Conservation (phyloP, 1,140 invertebrate species). For the Riptortus pedestris region DNA sequence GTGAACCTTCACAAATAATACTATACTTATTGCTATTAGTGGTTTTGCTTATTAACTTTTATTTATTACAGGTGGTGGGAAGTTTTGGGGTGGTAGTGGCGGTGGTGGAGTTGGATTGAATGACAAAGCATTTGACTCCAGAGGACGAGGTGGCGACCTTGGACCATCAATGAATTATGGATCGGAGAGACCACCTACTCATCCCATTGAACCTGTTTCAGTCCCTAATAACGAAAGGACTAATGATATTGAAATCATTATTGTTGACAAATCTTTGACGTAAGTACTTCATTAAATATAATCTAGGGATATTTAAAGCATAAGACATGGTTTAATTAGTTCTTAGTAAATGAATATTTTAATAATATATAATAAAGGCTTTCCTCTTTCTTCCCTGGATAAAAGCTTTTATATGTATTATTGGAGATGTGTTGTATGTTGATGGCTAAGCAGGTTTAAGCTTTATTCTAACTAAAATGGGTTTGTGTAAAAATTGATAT, state of each 20-base stretch:
- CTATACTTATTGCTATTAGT: no score
- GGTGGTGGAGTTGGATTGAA: neutral
- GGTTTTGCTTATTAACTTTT: no score
- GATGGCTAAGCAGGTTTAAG: no score
- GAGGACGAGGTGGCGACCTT: neutral
- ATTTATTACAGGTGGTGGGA: no score
- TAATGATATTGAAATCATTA: slow-evolving; percentile 83
- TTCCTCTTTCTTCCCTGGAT: no score
- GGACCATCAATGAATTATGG: neutral
- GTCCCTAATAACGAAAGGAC: slow-evolving; percentile 39
- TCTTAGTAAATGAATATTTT: neutral
- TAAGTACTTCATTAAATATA: no score
- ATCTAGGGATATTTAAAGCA: neutral
- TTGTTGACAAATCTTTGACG: slow-evolving; percentile 67
- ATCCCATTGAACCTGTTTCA: slow-evolving; percentile 29
- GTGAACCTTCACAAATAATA: no score
- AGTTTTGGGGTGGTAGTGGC: neutral
- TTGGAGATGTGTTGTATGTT: no score
- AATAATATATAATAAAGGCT: neutral
- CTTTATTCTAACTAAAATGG: no score
- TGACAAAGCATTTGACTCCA: neutral
- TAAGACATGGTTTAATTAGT: neutral
- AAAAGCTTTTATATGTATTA: no score
- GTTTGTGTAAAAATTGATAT: no score
- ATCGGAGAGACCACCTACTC: slow-evolving; percentile 33